Percentiles rank a stretch among this genome's conserved stretches.
phyloP scores from a whole-genome alignment of 1,140 invertebrate genomes.

The Caenorhabditis latens region DNA sequence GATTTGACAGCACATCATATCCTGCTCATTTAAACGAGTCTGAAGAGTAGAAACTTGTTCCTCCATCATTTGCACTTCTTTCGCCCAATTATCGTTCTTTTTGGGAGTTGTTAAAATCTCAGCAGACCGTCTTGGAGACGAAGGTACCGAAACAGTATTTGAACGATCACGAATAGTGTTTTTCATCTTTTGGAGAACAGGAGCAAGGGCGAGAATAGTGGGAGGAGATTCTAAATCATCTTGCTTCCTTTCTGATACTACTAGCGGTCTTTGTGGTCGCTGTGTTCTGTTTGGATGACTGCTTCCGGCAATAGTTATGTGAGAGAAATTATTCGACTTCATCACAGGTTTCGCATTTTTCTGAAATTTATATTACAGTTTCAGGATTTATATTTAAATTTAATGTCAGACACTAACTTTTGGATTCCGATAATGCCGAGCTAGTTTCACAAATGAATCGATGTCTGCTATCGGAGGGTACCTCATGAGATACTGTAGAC shows the following conservation, averaged over 20 bases:
- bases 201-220: slow-evolving; percentile 21
- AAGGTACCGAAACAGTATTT: slow-evolving; percentile 3
- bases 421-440: slow-evolving; percentile 82
- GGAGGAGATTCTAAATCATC: neutral
- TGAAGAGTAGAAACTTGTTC: slow-evolving; percentile 62
- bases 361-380: slow-evolving; percentile 37
- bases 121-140: neutral
- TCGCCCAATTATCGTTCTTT: slow-evolving; percentile 12
- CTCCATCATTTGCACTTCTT: slow-evolving; percentile 59
- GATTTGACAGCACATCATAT: slow-evolving; percentile 50
- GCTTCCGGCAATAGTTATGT: slow-evolving; percentile 65
- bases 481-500: slow-evolving; percentile 83
- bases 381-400: neutral
- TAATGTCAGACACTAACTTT: slow-evolving; percentile 64
- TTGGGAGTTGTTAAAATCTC: neutral
- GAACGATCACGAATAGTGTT: slow-evolving; percentile 23
- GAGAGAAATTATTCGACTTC: slow-evolving; percentile 57
- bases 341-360: slow-evolving; percentile 54
- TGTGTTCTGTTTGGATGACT: slow-evolving; percentile 68
- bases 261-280: slow-evolving; percentile 57
- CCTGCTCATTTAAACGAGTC: slow-evolving; percentile 58
- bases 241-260: slow-evolving; percentile 4
- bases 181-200: slow-evolving; percentile 35
- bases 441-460: slow-evolving; percentile 82
- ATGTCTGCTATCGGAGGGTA: slow-evolving; percentile 83